Conservation (phyloP, 2,888 invertebrate species). For the Polyommatus icarus region DNA sequence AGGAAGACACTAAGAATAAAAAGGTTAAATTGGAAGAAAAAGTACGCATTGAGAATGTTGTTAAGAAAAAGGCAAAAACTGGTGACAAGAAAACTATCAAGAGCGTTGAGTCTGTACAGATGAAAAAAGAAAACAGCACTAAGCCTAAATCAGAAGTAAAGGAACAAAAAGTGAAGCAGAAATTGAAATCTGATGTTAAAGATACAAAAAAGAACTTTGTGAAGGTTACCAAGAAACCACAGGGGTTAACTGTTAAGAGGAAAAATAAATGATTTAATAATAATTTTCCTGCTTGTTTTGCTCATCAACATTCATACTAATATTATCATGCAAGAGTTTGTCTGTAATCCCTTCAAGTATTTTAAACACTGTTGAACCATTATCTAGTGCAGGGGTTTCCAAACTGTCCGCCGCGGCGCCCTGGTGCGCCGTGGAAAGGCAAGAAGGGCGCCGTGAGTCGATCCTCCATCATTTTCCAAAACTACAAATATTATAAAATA, state of each 20-base stretch:
- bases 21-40: slow-evolving; percentile 42
- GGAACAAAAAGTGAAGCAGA: slow-evolving; percentile 41
- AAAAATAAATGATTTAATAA: slow-evolving; percentile 32
- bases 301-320: neutral
- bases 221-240: slow-evolving; percentile 43
- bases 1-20: slow-evolving; percentile 30
- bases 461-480: too few relatives aligned
- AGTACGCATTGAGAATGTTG: slow-evolving; percentile 38
- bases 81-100: slow-evolving; percentile 31
- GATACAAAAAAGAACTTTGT: slow-evolving; percentile 50
- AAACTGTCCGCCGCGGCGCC: too few relatives aligned
- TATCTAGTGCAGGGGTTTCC: too few relatives aligned
- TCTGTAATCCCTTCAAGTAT: too few relatives aligned
- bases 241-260: slow-evolving; percentile 39
- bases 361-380: too few relatives aligned
- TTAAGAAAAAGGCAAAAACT: slow-evolving; percentile 34
- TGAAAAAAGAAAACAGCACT: slow-evolving; percentile 33
- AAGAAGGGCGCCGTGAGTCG: too few relatives aligned
- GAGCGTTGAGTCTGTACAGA: neutral
- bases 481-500: too few relatives aligned
- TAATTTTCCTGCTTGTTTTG: neutral
- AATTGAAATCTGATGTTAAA: slow-evolving; percentile 55
- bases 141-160: slow-evolving; percentile 37
- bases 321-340: too few relatives aligned
- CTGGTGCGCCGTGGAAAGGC: too few relatives aligned